A percentile compares a stretch with the other conserved stretches of the same genome.
phyloP scores from a whole-genome alignment of 2,888 invertebrate genomes.

The Oegoconia quadripuncta region DNA sequence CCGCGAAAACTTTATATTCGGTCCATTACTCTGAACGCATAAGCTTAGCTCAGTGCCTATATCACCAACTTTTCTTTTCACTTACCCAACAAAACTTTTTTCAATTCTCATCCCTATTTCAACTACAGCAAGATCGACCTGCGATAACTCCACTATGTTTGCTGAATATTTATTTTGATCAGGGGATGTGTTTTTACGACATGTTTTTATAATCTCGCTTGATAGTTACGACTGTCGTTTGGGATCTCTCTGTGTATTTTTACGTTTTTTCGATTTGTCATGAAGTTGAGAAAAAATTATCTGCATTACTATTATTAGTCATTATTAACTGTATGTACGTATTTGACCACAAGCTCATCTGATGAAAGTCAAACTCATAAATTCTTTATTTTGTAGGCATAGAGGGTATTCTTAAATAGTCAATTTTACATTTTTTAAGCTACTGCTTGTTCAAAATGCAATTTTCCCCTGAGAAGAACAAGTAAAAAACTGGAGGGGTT shows the following conservation, averaged over 20 bases:
- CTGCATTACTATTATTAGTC: no score
- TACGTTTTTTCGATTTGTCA: conserved; percentile 7
- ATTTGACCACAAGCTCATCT: no score
- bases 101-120: conserved; percentile 18
- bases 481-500: no score
- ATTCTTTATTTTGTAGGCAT: no score
- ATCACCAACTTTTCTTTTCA: conserved; percentile 20
- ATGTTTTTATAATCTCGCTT: conserved; percentile 56
- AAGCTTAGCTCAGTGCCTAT: conserved; percentile 28
- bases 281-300: neutral
- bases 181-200: conserved; percentile 42
- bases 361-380: no score
- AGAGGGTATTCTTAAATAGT: no score
- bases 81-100: conserved; percentile 7
- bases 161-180: conserved; percentile 43
- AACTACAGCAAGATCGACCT: conserved; percentile 3
- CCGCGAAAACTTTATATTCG: conserved; percentile 40
- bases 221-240: conserved; percentile 36
- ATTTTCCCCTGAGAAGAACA: no score
- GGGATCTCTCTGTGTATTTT: conserved; percentile 17
- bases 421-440: no score
- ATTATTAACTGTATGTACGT: no score
- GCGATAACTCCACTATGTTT: neutral
- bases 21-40: conserved; percentile 41
- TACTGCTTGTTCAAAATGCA: no score